Base-by-base conservation (phyloP, 2,888 invertebrate genomes). In the Pseudococcus longispinus region DNA sequence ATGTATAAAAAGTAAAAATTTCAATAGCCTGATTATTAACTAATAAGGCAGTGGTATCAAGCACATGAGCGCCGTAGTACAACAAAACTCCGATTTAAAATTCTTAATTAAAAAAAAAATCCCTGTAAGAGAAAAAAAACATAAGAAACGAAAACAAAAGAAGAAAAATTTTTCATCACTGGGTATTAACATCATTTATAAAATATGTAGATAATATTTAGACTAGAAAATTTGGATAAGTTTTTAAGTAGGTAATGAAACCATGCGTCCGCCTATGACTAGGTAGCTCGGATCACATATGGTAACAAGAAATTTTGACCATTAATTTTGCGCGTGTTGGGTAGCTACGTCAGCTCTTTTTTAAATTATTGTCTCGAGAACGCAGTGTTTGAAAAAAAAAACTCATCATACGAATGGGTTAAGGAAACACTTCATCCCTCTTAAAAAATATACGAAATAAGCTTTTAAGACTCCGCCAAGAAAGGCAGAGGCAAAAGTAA, bases 21-120 rank as follows among this genome's bases (percentile, higher is more conserved):
- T 11, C 60, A 60, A 13, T 29, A 80, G 42, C 20, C 42, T 42
- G 42, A 42, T 42, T 18, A 37, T 80, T 20, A 80, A 80, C 77
- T 42, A 60, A 60, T 42, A 42, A 80, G 77, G 77, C 77, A 80
- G 77, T 80, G 77, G 60, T 77, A 37, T 80, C 42, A 80, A 80
- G 77, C 77, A 80, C 42, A 37, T 80, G 77, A 42, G 42, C 77
- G 70, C 70, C 29, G 70, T 70, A 70, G 70, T 70, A 70, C 70
- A 70, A 60, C 60, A 60, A 23, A 23, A 60, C 23, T 60, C 23
- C 9, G 23, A 20, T 23, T 60, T 55, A n/a, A 55, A 55, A 46
- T 13, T 51, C 6, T 46, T 51, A 51, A 46, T 37, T 13, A 46
- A 46, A 18, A 51, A 51, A 37, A 2, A 20, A n/a, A 18, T 70